These are phyloP conservation scores for Butorides virescens DNA, from an alignment of 2,113 vertebrate species.

Conservation along the genomic window DNA sequence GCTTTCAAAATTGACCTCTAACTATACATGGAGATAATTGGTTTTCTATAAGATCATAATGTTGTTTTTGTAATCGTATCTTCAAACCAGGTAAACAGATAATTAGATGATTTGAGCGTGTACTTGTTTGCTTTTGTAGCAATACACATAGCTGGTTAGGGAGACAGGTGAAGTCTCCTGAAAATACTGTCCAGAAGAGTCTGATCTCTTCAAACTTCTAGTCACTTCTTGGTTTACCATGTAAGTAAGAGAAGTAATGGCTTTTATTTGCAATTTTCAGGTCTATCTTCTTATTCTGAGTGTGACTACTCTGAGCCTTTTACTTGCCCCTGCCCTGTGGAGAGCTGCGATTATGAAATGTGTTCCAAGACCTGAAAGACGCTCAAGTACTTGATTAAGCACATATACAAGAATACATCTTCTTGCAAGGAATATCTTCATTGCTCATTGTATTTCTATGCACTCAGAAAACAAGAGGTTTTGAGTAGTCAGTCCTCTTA, in stretches of 20 bases:
- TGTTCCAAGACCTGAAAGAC: slow-evolving; percentile 79
- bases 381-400: slow-evolving; percentile 77
- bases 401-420: not conserved
- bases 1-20: not conserved
- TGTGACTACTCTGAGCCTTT: slow-evolving; percentile 92
- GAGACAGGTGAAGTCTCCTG: not conserved
- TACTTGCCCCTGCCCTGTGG: slow-evolving; percentile 93
- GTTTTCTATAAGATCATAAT: not conserved
- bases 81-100: not conserved
- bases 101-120: not conserved
- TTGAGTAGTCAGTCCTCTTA: slow-evolving; percentile 10
- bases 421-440: not conserved
- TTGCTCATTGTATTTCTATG: slow-evolving; percentile 26
- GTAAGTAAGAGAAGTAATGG: not conserved
- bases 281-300: slow-evolving; percentile 95
- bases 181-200: not conserved
- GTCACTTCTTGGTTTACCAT: not conserved
- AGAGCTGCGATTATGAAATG: slow-evolving; percentile 83
- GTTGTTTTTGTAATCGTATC: not conserved
- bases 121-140: not conserved
- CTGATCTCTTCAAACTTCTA: not conserved
- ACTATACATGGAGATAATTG: not conserved
- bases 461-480: not conserved
- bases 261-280: slow-evolving; percentile 68
- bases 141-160: not conserved